Evolutionary conservation across 2,888 invertebrate genomes (phyloP).

Genomic region (Philopedon plagiatum): DNA sequence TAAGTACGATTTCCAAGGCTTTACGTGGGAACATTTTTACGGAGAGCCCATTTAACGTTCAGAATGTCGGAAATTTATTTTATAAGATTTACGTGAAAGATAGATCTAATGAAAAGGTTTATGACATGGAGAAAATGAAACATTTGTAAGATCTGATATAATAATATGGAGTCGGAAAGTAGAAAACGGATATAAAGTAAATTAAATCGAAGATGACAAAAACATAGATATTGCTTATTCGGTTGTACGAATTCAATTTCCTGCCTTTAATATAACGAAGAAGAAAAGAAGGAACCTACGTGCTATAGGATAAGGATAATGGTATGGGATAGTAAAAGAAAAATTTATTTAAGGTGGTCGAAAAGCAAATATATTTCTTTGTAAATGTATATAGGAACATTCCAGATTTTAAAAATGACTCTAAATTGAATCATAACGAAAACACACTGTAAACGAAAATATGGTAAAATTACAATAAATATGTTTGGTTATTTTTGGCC

Average conservation of each 20-base stretch:
- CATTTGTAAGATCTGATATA: conserved; percentile 24
- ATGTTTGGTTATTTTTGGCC: no score
- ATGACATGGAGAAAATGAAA: conserved; percentile 31
- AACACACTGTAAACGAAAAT: no score
- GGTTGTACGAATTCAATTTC: conserved; percentile 40
- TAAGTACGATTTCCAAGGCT: conserved; percentile 16
- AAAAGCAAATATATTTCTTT: no score
- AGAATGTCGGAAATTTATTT: conserved; percentile 35
- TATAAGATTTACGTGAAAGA: conserved; percentile 45
- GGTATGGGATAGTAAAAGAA: not conserved
- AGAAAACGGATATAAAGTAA: conserved; percentile 35
- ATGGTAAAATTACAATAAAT: no score
- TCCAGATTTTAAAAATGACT: no score
- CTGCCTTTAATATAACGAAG: conserved; percentile 29
- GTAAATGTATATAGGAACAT: no score
- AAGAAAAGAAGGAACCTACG: not conserved
- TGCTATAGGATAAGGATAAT: not conserved
- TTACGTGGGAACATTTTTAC: conserved; percentile 42
- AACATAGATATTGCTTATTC: conserved; percentile 43
- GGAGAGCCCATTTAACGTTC: conserved; percentile 14
- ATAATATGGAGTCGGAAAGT: conserved; percentile 26
- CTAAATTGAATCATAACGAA: no score
- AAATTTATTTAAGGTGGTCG: not conserved
- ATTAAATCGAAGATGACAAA: conserved; percentile 42
- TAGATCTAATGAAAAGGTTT: conserved; percentile 32